Conservation (phyloP, 2,113 vertebrate species). For the Paraplagusia blochii region DNA sequence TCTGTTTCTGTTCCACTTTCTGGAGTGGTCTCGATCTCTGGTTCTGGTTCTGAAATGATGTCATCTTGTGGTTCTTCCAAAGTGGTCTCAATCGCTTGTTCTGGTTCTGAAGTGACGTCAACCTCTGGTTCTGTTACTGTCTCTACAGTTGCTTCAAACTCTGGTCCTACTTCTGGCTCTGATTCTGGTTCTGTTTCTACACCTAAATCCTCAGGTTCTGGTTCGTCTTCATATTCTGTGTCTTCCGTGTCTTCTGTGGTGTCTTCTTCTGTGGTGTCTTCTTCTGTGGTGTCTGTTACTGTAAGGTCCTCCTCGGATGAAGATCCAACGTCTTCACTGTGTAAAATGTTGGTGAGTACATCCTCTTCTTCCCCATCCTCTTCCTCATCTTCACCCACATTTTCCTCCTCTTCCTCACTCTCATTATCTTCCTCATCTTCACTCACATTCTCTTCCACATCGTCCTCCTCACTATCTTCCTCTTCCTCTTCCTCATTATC, state of each 20-base stretch:
- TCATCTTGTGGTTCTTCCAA: conserved; percentile 1
- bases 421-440: background rate
- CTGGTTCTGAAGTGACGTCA: background rate
- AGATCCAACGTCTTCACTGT: too few relatives aligned
- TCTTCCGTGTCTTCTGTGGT: conserved; percentile 3
- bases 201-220: background rate
- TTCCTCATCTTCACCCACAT: background rate
- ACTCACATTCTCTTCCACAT: background rate
- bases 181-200: conserved; percentile 1
- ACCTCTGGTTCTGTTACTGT: conserved; percentile 1
- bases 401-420: background rate
- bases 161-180: conserved; percentile 5
- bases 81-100: background rate
- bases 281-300: background rate
- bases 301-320: background rate
- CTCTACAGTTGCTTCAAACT: background rate
- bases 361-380: background rate
- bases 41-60: background rate
- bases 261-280: conserved; percentile 8
- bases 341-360: background rate
- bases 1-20: background rate
- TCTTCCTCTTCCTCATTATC: conserved; percentile 11
- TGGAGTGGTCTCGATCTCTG: background rate
- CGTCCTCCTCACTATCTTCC: background rate
- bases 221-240: too few relatives aligned